A percentile compares a stretch with the other conserved stretches of the same genome.
Evolutionary conservation across 2,888 invertebrate species (phyloP).

Genomic region (Ischnus inquisitorius): DNA sequence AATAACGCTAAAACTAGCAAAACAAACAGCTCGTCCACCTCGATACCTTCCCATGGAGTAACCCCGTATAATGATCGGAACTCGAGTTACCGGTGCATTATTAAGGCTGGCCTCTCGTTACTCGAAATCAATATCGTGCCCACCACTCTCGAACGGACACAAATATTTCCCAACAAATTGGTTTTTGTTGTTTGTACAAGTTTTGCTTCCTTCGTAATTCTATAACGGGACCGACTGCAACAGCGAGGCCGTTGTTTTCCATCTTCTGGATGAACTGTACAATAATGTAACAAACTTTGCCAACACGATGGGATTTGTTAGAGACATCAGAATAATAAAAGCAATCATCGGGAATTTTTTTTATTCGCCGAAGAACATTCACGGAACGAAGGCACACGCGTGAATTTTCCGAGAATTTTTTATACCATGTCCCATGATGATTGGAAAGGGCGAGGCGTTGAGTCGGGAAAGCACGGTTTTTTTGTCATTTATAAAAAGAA

Average conservation of each 20-base stretch:
- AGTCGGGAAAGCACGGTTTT: background rate
- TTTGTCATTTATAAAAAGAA: background rate
- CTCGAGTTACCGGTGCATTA: slow-evolving; percentile 39
- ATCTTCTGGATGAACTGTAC: background rate
- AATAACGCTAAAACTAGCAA: no score
- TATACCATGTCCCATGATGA: background rate
- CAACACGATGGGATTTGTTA: background rate
- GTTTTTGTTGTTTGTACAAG: background rate
- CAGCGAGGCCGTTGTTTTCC: background rate
- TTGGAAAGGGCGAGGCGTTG: background rate
- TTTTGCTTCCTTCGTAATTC: background rate
- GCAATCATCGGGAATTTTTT: no score
- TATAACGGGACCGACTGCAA: background rate
- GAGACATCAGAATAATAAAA: no score
- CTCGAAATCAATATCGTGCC: slow-evolving; percentile 35
- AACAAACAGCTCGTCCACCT: no score
- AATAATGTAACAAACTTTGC: background rate
- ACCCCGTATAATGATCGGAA: slow-evolving; percentile 25
- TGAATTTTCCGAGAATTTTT: background rate
- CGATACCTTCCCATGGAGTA: background rate
- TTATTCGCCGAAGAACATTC: background rate
- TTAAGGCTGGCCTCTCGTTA: slow-evolving; percentile 18
- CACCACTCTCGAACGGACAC: background rate
- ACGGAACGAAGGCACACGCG: background rate
- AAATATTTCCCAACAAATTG: slow-evolving; percentile 11